Evolutionary conservation across 1,140 invertebrate genomes (phyloP).

Genomic region (Drosophila setifemur): DNA sequence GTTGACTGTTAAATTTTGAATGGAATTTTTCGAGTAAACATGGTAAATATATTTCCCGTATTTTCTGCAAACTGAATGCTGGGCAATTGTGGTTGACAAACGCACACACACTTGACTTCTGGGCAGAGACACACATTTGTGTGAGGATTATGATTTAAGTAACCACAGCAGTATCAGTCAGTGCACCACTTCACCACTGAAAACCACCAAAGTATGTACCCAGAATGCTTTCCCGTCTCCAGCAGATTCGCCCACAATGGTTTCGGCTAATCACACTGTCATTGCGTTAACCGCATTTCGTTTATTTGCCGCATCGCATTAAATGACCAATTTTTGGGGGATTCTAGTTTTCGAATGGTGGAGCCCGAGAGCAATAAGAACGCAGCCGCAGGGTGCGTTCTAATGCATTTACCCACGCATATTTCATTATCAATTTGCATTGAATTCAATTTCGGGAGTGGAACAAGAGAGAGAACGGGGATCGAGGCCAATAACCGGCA

Average conservation of each 20-base stretch:
- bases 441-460: slow-evolving; percentile 27
- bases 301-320: slow-evolving; percentile 40
- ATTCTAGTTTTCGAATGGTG: too few species aligned
- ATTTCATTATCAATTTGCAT: slow-evolving; percentile 47
- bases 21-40: not conserved
- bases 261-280: slow-evolving; percentile 40
- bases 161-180: slow-evolving; percentile 13
- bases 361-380: slow-evolving; percentile 10
- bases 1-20: not conserved
- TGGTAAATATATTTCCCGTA: not conserved
- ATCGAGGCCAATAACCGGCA: slow-evolving; percentile 16
- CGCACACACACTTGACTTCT: slow-evolving; percentile 27
- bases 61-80: not conserved
- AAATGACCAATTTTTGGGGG: slow-evolving; percentile 14
- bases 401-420: slow-evolving; percentile 30
- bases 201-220: not conserved
- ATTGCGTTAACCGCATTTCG: slow-evolving; percentile 43
- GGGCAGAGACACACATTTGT: not conserved
- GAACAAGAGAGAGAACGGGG: not conserved
- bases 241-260: slow-evolving; percentile 16
- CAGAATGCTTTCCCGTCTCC: not conserved
- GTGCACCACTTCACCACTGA: not conserved
- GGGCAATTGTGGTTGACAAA: slow-evolving; percentile 14
- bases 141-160: slow-evolving; percentile 28
- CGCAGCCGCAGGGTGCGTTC: not conserved